Evolutionary conservation across 2,888 invertebrate species (phyloP).

Genomic region (Drosophila ezoana): DNA sequence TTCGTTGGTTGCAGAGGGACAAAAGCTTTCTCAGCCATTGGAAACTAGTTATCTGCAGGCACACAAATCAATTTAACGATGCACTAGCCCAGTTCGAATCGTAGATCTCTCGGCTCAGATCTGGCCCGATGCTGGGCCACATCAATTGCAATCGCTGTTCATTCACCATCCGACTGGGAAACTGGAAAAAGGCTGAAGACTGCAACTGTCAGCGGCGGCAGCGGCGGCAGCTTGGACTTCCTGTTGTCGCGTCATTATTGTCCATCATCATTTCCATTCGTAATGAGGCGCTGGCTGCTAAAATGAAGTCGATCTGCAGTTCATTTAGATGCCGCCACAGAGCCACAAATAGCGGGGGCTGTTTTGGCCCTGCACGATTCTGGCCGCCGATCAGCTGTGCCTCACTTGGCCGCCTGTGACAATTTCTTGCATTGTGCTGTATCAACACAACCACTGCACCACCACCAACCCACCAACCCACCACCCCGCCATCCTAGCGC

Average conservation of each 20-base stretch:
- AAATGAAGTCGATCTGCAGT: constrained; percentile 77
- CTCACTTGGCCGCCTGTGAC: constrained; percentile 51
- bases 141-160: constrained; percentile 43
- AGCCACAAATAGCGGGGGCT: constrained; percentile 62
- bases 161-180: constrained; percentile 41
- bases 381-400: constrained; percentile 72
- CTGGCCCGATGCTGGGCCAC: constrained; percentile 38
- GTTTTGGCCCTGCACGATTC: constrained; percentile 48
- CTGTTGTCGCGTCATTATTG: constrained; percentile 84
- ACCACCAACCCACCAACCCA: constrained; percentile 10
- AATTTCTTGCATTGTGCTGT: constrained; percentile 49
- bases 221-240: constrained; percentile 71
- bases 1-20: constrained; percentile 45
- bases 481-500: constrained; percentile 3
- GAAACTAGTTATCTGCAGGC: constrained; percentile 65
- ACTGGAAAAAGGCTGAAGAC: constrained; percentile 18
- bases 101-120: constrained; percentile 31
- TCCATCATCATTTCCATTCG: constrained; percentile 83
- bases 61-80: constrained; percentile 81
- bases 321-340: constrained; percentile 80
- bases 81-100: constrained; percentile 73
- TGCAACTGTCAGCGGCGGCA: constrained; percentile 29
- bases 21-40: constrained; percentile 68
- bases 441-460: constrained; percentile 22
- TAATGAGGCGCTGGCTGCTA: constrained; percentile 80